phyloP scores from a whole-genome alignment of 1,140 invertebrate genomes.

The Atta texana region DNA sequence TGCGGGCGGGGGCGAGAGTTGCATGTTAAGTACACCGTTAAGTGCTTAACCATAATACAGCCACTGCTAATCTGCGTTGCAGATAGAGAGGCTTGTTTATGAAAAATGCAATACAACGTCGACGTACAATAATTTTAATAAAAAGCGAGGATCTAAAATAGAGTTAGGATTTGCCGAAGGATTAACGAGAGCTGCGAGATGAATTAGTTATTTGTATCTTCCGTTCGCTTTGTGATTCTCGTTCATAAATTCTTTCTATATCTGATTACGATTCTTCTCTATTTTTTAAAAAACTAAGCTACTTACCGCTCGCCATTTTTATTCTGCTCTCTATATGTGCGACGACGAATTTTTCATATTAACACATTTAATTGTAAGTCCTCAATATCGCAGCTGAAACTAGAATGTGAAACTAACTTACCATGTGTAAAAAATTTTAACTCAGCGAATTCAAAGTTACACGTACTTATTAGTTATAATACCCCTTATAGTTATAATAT shows the following conservation, averaged over 20 bases:
- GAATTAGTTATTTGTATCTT: not conserved
- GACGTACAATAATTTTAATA: conserved; percentile 13
- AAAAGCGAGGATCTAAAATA: not conserved
- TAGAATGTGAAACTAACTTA: too few species aligned
- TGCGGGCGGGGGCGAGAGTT: not conserved
- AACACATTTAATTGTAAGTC: too few species aligned
- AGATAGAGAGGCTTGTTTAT: conserved; percentile 11
- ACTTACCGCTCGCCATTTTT: not conserved
- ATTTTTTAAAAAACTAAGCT: not conserved
- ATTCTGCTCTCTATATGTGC: not conserved
- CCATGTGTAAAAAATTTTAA: too few species aligned
- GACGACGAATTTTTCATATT: too few species aligned
- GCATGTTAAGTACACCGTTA: conserved; percentile 46
- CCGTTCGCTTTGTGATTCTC: not conserved
- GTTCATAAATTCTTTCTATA: not conserved
- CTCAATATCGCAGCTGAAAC: too few species aligned
- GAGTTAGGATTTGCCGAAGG: not conserved
- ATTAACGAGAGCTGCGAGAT: not conserved
- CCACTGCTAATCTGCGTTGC: conserved; percentile 39
- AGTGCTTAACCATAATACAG: conserved; percentile 27
- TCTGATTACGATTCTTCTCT: not conserved
- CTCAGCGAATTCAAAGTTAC: too few species aligned
- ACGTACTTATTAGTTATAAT: too few species aligned
- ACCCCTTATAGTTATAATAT: too few species aligned
- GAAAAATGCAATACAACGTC: not conserved